phyloP scores from a whole-genome alignment of 2,113 vertebrate genomes.

The Brachyhypopomus gauderio region DNA sequence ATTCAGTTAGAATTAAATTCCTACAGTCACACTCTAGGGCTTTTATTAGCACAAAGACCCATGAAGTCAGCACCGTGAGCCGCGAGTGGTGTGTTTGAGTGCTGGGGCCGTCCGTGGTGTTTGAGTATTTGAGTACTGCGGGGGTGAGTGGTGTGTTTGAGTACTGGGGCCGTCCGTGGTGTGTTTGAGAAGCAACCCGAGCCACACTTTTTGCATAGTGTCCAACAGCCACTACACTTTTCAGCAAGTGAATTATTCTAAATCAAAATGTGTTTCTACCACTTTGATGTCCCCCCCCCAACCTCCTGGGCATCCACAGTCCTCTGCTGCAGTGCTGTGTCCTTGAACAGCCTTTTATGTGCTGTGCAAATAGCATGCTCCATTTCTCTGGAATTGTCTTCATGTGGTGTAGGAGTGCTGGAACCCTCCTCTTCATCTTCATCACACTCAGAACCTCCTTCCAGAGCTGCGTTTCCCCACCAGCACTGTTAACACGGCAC shows the following conservation, averaged over 20 bases:
- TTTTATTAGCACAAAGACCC: too few relatives aligned
- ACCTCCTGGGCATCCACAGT: slow-evolving; percentile 69
- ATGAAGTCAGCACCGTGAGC: too few relatives aligned
- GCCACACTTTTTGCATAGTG: neutral
- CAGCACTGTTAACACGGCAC: too few relatives aligned
- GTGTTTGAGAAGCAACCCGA: too few relatives aligned
- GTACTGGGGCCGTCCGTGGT: neutral
- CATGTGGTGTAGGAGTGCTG: slow-evolving; percentile 72
- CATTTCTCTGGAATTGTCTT: slow-evolving; percentile 78
- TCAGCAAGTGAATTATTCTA: slow-evolving; percentile 47
- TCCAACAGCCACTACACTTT: slow-evolving; percentile 47
- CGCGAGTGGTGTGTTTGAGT: neutral
- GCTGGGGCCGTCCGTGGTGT: slow-evolving; percentile 12
- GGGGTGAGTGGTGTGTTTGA: neutral
- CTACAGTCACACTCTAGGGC: too few relatives aligned
- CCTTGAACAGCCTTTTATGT: slow-evolving; percentile 75
- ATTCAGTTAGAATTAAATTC: too few relatives aligned
- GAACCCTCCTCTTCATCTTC: neutral
- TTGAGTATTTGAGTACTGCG: slow-evolving; percentile 12
- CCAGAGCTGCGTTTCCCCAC: too few relatives aligned
- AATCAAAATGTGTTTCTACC: slow-evolving; percentile 65
- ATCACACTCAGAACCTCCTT: too few relatives aligned
- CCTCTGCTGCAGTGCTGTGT: slow-evolving; percentile 69
- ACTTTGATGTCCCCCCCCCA: slow-evolving; percentile 73
- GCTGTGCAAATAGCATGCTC: slow-evolving; percentile 73